Conservation (phyloP, 1,140 invertebrate genomes). For the Drosophila nasuta region DNA sequence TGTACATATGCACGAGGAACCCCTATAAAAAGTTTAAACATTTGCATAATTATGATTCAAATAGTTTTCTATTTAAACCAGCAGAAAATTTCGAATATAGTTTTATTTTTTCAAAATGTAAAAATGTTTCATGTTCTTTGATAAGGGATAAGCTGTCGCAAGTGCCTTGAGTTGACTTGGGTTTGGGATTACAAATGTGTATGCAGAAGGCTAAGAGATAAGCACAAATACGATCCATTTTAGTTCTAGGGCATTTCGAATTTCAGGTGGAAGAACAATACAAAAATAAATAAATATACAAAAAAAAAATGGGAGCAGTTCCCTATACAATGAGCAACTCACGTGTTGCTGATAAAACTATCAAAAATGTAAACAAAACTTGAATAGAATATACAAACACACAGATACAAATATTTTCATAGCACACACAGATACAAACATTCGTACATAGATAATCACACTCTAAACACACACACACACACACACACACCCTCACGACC, state of each 20-base stretch:
- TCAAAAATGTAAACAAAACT: constrained; percentile 37
- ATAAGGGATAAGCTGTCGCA: constrained; percentile 10
- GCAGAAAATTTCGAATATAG: constrained; percentile 13
- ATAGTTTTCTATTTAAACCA: constrained; percentile 2
- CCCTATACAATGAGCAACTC: constrained; percentile 1
- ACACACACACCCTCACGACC: constrained; percentile 6
- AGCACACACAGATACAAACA: neutral
- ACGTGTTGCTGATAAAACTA: constrained; percentile 41
- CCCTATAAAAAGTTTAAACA: constrained; percentile 8
- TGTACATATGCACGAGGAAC: neutral
- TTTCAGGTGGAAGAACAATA: constrained; percentile 3
- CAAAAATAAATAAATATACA: neutral
- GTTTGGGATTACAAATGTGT: constrained; percentile 20
- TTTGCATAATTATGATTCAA: constrained; percentile 4
- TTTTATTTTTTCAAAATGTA: neutral
- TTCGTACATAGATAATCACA: neutral
- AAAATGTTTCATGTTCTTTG: neutral
- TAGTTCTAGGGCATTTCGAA: neutral
- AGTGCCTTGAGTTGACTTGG: constrained; percentile 8
- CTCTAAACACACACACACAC: constrained; percentile 9
- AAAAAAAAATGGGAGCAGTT: constrained; percentile 11
- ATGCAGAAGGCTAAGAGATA: constrained; percentile 11
- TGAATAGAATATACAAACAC: constrained; percentile 16
- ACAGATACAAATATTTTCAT: too few relatives aligned
- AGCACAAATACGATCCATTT: constrained; percentile 9